A percentile compares a stretch with the other conserved stretches of the same genome.
These are phyloP conservation scores for Zaprionus capensis DNA, from an alignment of 1,140 invertebrate species.

Conservation along the genomic window DNA sequence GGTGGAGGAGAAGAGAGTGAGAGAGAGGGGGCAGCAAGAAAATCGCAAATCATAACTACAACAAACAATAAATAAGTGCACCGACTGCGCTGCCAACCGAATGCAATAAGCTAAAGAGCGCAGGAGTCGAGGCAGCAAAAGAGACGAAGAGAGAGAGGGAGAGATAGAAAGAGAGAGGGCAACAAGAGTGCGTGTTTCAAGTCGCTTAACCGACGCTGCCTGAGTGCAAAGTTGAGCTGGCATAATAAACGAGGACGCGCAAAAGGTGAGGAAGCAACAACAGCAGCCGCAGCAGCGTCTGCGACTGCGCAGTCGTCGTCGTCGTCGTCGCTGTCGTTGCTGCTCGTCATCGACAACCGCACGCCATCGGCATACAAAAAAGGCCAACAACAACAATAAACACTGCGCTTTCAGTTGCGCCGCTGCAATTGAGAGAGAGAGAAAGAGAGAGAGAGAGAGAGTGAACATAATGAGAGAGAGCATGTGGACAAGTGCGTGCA, in stretches of 20 bases:
- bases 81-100: constrained; percentile 25
- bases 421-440: neutral
- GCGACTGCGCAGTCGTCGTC: constrained; percentile 56
- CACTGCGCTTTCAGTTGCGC: constrained; percentile 36
- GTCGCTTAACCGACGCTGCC: constrained; percentile 65
- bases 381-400: constrained; percentile 28
- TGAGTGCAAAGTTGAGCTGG: constrained; percentile 78
- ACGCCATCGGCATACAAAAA: constrained; percentile 76
- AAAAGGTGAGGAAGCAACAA: constrained; percentile 10
- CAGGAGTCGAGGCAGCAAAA: constrained; percentile 57
- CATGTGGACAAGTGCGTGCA: constrained; percentile 5
- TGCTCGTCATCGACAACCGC: constrained; percentile 57
- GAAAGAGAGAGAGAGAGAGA: neutral
- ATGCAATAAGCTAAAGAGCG: constrained; percentile 44
- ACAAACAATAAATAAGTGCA: constrained; percentile 80
- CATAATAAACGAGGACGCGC: constrained; percentile 51
- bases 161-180: neutral
- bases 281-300: constrained; percentile 17
- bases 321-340: constrained; percentile 40
- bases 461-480: constrained; percentile 6
- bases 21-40: constrained; percentile 33
- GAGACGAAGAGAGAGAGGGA: constrained; percentile 58
- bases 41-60: constrained; percentile 82
- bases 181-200: constrained; percentile 81
- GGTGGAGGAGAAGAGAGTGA: neutral